Evolutionary conservation across 2,888 invertebrate species (phyloP).

Genomic region (Habrosyne pyritoides): DNA sequence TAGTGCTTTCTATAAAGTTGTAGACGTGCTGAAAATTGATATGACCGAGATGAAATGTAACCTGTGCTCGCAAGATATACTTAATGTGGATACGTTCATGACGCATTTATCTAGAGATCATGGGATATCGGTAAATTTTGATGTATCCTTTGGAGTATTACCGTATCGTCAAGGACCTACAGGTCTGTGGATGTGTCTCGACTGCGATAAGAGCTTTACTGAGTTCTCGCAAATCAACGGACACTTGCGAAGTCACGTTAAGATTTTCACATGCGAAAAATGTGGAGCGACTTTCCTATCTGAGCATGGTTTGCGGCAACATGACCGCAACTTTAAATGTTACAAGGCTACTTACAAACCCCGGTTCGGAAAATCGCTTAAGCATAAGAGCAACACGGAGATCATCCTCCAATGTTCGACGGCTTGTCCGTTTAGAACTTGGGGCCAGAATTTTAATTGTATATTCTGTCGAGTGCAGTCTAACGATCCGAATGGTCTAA

Average conservation of each 20-base stretch:
- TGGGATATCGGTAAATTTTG: constrained; percentile 64
- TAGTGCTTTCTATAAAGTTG: constrained; percentile 76
- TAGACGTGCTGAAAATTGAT: constrained; percentile 72
- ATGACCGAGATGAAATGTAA: constrained; percentile 72
- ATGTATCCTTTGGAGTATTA: constrained; percentile 72
- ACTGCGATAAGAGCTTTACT: constrained; percentile 68
- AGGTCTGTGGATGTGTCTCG: constrained; percentile 70
- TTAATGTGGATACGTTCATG: constrained; percentile 67
- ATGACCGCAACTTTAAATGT: constrained; percentile 72
- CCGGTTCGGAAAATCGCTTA: constrained; percentile 69
- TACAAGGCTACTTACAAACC: constrained; percentile 74
- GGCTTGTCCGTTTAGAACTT: constrained; percentile 72
- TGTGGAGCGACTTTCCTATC: constrained; percentile 73
- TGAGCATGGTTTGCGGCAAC: constrained; percentile 69
- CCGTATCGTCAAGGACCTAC: constrained; percentile 67
- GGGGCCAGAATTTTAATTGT: constrained; percentile 78
- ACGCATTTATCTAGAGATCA: constrained; percentile 66
- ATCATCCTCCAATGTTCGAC: constrained; percentile 76
- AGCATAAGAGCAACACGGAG: constrained; percentile 73
- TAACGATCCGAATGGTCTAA: constrained; percentile 70
- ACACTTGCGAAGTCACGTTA: constrained; percentile 70
- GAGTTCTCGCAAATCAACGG: constrained; percentile 75
- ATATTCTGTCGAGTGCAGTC: constrained; percentile 74
- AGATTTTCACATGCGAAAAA: constrained; percentile 74
- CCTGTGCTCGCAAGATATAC: constrained; percentile 57